Conservation (phyloP, 2,797 vertebrate species). For the Parotocinclus haroldoi region DNA sequence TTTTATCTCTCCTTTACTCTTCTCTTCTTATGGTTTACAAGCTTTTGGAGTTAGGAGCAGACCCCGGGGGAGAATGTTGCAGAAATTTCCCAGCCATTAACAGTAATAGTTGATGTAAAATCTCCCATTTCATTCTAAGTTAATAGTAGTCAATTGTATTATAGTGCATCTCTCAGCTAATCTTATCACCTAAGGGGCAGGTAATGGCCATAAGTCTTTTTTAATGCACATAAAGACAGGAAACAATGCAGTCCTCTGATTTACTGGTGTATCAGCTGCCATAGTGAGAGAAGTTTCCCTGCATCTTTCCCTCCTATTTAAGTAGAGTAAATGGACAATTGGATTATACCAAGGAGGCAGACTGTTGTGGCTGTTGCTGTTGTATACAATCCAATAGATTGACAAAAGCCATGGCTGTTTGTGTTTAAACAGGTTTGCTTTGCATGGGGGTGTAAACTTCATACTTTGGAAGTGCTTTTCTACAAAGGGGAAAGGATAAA, state of each 20-base stretch:
- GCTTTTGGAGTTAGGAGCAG: slow-evolving; percentile 1
- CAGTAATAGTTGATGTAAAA: slow-evolving; percentile 31
- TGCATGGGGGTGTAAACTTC: too few relatives aligned
- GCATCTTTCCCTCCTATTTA: slow-evolving; percentile 20
- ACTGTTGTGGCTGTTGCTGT: too few relatives aligned
- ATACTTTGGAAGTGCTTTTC: too few relatives aligned
- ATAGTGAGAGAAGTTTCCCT: slow-evolving; percentile 5
- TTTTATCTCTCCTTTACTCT: neutral
- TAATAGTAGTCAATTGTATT: slow-evolving; percentile 29
- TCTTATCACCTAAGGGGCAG: slow-evolving; percentile 23
- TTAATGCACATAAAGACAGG: slow-evolving; percentile 23
- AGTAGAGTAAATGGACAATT: neutral
- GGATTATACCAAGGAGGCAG: too few relatives aligned
- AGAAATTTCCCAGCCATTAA: slow-evolving; percentile 30
- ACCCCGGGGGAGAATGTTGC: slow-evolving; percentile 16
- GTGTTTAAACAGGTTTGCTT: too few relatives aligned
- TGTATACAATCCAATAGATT: too few relatives aligned
- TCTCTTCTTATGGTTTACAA: slow-evolving; percentile 13
- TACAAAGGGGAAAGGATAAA: too few relatives aligned
- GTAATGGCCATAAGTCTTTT: slow-evolving; percentile 18
- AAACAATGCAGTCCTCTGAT: slow-evolving; percentile 23
- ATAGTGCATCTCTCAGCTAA: slow-evolving; percentile 26
- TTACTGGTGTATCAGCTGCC: slow-evolving; percentile 3
- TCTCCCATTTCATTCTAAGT: slow-evolving; percentile 18
- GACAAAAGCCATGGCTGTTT: too few relatives aligned